Evolutionary conservation across 1,140 invertebrate genomes (phyloP).

Genomic region (Vanessa tameamea): DNA sequence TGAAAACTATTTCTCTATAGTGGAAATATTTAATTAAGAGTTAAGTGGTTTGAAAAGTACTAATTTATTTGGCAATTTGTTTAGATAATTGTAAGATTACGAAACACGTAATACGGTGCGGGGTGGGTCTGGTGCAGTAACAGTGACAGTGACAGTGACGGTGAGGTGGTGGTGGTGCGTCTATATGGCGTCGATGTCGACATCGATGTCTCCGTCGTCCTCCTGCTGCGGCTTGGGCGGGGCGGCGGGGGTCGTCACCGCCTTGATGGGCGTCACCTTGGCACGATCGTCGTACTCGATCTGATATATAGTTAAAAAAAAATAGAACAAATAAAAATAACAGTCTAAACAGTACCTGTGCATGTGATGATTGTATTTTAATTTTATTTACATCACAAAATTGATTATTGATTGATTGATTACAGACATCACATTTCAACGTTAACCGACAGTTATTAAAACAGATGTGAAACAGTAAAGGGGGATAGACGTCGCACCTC

Average conservation of each 20-base stretch:
- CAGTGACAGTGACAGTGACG: neutral
- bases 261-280: constrained; percentile 87
- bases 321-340: no score
- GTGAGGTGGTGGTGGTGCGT: constrained; percentile 33
- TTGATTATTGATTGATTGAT: no score
- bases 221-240: constrained; percentile 74
- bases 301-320: constrained; percentile 64
- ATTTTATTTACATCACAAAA: no score
- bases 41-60: no score
- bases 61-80: no score
- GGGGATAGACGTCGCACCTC: constrained; percentile 69
- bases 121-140: neutral
- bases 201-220: constrained; percentile 89
- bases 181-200: constrained; percentile 97
- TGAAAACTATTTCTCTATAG: no score
- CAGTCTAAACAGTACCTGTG: no score
- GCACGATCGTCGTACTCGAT: constrained; percentile 95
- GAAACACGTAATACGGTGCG: neutral
- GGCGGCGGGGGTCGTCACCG: constrained; percentile 77
- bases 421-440: no score
- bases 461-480: no score
- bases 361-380: no score
- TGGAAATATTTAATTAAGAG: no score
- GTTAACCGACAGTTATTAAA: no score
- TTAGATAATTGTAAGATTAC: neutral